Evolutionary conservation across 2,113 vertebrate genomes (phyloP).

Genomic region (Manacus vitellinus): DNA sequence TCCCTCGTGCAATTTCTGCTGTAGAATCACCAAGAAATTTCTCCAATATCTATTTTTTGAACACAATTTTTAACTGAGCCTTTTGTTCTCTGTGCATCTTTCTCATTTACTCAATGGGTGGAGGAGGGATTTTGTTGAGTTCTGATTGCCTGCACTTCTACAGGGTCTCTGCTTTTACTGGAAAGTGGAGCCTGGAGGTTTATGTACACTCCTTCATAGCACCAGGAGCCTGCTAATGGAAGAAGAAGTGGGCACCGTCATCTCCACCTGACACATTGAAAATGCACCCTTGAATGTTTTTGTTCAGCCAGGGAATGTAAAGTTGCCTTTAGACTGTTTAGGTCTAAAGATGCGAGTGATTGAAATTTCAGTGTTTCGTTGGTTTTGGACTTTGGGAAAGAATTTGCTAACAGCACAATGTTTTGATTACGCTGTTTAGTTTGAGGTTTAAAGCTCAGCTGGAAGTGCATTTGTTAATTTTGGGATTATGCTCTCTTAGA

Average conservation of each 20-base stretch:
- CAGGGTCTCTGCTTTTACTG: background rate
- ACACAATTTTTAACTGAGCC: background rate
- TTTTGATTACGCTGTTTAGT: slow-evolving; percentile 47
- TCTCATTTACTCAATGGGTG: background rate
- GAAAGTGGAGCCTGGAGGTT: background rate
- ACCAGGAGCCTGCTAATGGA: background rate
- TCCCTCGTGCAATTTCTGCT: background rate
- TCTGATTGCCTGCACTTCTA: background rate
- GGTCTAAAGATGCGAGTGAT: background rate
- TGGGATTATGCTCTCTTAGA: background rate
- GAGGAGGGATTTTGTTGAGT: background rate
- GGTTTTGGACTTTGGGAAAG: slow-evolving; percentile 2
- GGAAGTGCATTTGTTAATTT: slow-evolving; percentile 22
- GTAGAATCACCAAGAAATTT: background rate
- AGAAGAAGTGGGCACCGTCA: background rate
- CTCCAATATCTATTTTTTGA: background rate
- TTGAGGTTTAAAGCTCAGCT: slow-evolving; percentile 27
- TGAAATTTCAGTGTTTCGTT: background rate
- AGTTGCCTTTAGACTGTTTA: background rate
- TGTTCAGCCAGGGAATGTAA: background rate
- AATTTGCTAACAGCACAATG: slow-evolving; percentile 6
- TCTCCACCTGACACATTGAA: background rate
- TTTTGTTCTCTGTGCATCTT: background rate
- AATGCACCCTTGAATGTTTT: background rate
- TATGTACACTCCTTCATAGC: background rate